Base-by-base conservation (phyloP, 2,113 vertebrate species). In the Maccullochella peelii region DNA sequence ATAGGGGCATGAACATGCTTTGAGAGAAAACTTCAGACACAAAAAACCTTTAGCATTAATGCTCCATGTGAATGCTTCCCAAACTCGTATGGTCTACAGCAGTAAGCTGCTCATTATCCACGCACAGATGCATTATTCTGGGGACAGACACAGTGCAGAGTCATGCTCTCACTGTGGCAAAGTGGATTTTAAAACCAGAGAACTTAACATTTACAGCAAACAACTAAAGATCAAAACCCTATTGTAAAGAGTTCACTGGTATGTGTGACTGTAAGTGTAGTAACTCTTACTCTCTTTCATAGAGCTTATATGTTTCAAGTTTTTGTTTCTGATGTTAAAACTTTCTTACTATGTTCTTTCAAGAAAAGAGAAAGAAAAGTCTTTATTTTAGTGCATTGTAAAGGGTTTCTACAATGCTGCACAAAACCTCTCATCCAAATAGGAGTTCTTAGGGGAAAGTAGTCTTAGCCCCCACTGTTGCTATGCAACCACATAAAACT, bases 401-500 rank as follows among this genome's bases (percentile, higher is more conserved):
- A 80, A 63, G 18, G 47, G 50, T 71, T 86, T 85, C 38, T 49
- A 58, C 68, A 79, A 66, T 59, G 44, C 27, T 30, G 66, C 55
- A 61, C 54, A 73, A 88, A 89, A 78, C 40, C 59, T 79, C 50
- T 76, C 36, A 54, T 81, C 54, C 20, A 77, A 79, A 86, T 57
- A 73, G 36, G 38, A 74, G 27, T 81, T 85, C n/a, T 82, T 44
- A 61, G 66, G 79, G 57, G 10, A 80, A 83, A 80, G 55, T 85
- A 16, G 66, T 76, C 66, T 83, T 75, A 77, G 76, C 59, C 42
- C 57, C 54, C 52, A 77, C 85, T 87, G 88, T 91, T 93, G 90
- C 90, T 82, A 93, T 85, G 90, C 87, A 90, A 93, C 89, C 20
- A 65, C 21, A 77, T 50, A 86, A 88, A 87, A 75, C 30, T 44